Percentiles rank a stretch among this genome's conserved stretches.
Evolutionary conservation across 37 sponge, comb jelly and placozoan genomes (phyloP).

Genomic region (Haliclona indistincta): DNA sequence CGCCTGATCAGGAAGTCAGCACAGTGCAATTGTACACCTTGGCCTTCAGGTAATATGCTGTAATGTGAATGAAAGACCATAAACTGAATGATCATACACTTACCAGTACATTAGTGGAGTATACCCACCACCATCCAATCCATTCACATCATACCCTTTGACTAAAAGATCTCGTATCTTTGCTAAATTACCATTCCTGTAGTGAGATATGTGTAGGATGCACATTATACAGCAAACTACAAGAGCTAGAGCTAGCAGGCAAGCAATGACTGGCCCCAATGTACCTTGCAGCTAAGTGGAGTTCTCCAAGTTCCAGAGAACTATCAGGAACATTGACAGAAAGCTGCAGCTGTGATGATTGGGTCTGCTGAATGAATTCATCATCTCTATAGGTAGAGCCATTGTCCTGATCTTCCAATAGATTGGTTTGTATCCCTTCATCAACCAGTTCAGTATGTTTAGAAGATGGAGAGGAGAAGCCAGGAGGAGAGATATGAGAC

Average conservation of each 20-base stretch:
- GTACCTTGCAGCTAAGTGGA: conserved; percentile 61
- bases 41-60: not conserved
- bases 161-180: conserved; percentile 37
- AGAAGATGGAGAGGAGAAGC: too few relatives aligned
- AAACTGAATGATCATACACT: not conserved
- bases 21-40: conserved; percentile 77
- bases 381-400: too few relatives aligned
- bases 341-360: too few relatives aligned
- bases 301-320: conserved; percentile 36
- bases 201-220: not conserved
- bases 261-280: not conserved
- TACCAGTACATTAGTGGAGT: conserved; percentile 92
- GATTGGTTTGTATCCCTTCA: not conserved
- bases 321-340: conserved; percentile 13
- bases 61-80: not conserved
- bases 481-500: too few relatives aligned
- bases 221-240: not conserved
- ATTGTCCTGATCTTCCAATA: too few relatives aligned
- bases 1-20: conserved; percentile 66
- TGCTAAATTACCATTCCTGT: conserved; percentile 63
- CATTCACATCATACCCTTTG: conserved; percentile 69
- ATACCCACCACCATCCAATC: conserved; percentile 66
- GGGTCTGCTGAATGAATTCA: too few relatives aligned
- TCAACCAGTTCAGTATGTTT: not conserved
- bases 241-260: not conserved